These are phyloP conservation scores for Papilio helenus DNA, from an alignment of 1,140 invertebrate genomes.

Conservation along the genomic window DNA sequence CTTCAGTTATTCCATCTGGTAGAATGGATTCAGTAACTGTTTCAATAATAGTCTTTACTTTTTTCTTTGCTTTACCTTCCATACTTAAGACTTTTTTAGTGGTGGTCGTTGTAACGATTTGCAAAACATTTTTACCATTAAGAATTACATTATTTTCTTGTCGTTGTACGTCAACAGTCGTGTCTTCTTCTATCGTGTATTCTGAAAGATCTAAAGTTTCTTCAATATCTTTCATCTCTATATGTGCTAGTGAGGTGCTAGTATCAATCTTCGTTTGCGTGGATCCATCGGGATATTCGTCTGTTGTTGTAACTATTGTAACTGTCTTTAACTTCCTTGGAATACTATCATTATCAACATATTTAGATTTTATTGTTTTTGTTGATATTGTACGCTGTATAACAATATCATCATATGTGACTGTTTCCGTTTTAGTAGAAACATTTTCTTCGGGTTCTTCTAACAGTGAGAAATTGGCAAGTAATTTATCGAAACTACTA, in stretches of 20 bases:
- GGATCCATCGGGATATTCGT: constrained; percentile 79
- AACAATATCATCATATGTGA: constrained; percentile 62
- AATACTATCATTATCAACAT: constrained; percentile 62
- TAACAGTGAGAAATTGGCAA: constrained; percentile 54
- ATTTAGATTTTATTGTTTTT: constrained; percentile 70
- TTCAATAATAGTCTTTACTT: constrained; percentile 76
- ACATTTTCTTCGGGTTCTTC: constrained; percentile 72
- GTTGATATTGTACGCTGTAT: constrained; percentile 71
- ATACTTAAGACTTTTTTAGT: constrained; percentile 72
- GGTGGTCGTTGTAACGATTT: constrained; percentile 74
- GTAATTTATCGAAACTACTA: constrained; percentile 67
- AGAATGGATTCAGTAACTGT: constrained; percentile 71
- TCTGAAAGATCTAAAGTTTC: constrained; percentile 63
- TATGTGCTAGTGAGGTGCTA: constrained; percentile 63
- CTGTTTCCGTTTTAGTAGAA: constrained; percentile 62
- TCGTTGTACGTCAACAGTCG: constrained; percentile 62
- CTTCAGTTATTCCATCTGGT: constrained; percentile 74
- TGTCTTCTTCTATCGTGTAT: constrained; percentile 67
- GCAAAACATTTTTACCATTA: constrained; percentile 69
- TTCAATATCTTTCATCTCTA: constrained; percentile 54
- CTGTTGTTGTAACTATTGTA: constrained; percentile 71
- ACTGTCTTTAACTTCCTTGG: constrained; percentile 75
- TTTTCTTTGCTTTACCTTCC: constrained; percentile 66
- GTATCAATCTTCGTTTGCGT: constrained; percentile 70
- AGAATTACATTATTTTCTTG: constrained; percentile 62